Conservation (phyloP, 2,113 vertebrate genomes). For the Anoura caudifer region DNA sequence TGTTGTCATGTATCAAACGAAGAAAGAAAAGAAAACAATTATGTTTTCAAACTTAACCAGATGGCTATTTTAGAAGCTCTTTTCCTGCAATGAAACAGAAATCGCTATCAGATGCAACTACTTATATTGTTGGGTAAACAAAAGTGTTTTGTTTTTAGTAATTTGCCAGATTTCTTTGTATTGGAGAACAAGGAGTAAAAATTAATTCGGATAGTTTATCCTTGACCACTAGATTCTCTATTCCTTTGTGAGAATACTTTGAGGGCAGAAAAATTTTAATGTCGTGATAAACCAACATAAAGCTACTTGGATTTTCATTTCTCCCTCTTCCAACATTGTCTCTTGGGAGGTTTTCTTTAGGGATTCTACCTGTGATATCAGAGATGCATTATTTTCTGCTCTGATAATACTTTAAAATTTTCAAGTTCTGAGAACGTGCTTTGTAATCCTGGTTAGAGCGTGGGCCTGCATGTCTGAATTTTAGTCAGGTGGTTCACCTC, state of each 20-base stretch:
- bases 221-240: background rate
- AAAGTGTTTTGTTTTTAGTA: background rate
- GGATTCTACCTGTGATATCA: background rate
- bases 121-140: background rate
- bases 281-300: background rate
- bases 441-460: background rate
- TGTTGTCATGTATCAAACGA: background rate
- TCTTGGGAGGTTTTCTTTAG: background rate
- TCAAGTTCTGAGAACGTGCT: background rate
- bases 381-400: background rate
- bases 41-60: slow-evolving; percentile 8
- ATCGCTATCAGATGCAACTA: background rate
- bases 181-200: background rate
- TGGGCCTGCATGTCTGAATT: background rate
- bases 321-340: background rate
- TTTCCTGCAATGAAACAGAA: slow-evolving; percentile 4
- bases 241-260: background rate
- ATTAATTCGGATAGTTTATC: background rate
- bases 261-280: background rate
- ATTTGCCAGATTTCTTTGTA: background rate
- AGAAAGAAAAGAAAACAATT: background rate
- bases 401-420: slow-evolving; percentile 7
- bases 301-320: background rate
- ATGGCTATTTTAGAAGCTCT: background rate
- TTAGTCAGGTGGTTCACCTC: background rate